Percentiles rank a stretch among this genome's conserved stretches.
Conservation (phyloP, 2,888 invertebrate genomes). For the Acanthopleura granulata region DNA sequence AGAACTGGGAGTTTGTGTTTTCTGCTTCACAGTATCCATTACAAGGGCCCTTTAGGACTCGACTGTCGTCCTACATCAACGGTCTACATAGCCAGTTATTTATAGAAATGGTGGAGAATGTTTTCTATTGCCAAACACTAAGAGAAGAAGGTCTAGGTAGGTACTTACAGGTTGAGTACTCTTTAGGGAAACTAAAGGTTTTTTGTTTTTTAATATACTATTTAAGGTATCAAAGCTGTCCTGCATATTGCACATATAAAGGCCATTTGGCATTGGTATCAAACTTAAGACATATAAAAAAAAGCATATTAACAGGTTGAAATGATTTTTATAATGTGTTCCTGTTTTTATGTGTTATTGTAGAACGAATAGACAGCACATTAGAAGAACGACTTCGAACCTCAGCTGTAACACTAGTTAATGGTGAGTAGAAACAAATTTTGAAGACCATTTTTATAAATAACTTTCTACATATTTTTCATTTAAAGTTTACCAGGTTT, state of each 20-base stretch:
- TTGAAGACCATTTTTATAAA: too few relatives aligned
- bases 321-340: too few relatives aligned
- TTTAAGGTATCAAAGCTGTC: too few relatives aligned
- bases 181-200: too few relatives aligned
- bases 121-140: constrained; percentile 49
- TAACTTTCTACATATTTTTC: too few relatives aligned
- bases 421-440: neutral
- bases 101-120: constrained; percentile 49
- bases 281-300: too few relatives aligned
- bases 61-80: constrained; percentile 45
- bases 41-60: constrained; percentile 55
- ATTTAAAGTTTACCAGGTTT: too few relatives aligned
- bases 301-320: too few relatives aligned
- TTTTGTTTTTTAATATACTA: too few relatives aligned
- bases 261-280: too few relatives aligned
- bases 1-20: neutral
- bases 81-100: constrained; percentile 48
- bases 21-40: constrained; percentile 50
- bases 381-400: neutral
- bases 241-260: too few relatives aligned
- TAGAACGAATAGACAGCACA: neutral
- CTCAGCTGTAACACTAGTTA: neutral
- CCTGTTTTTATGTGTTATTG: neutral
- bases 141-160: constrained; percentile 53
- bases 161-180: constrained; percentile 16